A percentile compares a stretch with the other conserved stretches of the same genome.
These are phyloP conservation scores for Aromia moschata DNA, from an alignment of 2,888 invertebrate genomes.

Conservation along the genomic window DNA sequence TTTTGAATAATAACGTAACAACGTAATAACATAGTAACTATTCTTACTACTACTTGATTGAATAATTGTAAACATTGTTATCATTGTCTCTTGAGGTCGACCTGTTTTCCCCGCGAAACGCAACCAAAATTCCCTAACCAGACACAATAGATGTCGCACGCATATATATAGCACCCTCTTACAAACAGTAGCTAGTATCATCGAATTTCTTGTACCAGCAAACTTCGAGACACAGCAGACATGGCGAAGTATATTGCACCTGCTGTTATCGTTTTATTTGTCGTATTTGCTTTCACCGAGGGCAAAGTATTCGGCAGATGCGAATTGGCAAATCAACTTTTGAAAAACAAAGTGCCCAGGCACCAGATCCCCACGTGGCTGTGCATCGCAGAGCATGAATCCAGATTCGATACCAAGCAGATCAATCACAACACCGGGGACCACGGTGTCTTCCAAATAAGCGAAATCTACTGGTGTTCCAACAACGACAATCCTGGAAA, in stretches of 20 bases:
- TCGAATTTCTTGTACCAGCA: background rate
- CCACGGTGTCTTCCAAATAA: constrained; percentile 78
- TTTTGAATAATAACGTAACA: no score
- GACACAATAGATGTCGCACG: no score
- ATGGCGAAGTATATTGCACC: background rate
- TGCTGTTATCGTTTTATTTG: background rate
- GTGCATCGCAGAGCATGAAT: constrained; percentile 77
- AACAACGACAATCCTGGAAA: constrained; percentile 59
- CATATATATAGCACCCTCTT: no score
- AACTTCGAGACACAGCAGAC: background rate
- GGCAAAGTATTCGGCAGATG: constrained; percentile 72
- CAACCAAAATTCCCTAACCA: no score
- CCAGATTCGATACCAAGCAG: constrained; percentile 74
- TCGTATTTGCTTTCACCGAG: background rate
- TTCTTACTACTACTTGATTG: no score
- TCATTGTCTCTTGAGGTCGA: no score
- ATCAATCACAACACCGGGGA: constrained; percentile 70
- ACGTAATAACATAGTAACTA: no score
- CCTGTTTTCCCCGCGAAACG: no score
- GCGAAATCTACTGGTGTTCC: constrained; percentile 72
- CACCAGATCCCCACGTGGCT: constrained; percentile 61
- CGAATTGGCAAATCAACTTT: constrained; percentile 75
- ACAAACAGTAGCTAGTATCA: no score
- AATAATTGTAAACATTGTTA: no score
- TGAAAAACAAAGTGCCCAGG: constrained; percentile 62